Base-by-base conservation (phyloP, 2,888 invertebrate genomes). In the Drepana falcataria region DNA sequence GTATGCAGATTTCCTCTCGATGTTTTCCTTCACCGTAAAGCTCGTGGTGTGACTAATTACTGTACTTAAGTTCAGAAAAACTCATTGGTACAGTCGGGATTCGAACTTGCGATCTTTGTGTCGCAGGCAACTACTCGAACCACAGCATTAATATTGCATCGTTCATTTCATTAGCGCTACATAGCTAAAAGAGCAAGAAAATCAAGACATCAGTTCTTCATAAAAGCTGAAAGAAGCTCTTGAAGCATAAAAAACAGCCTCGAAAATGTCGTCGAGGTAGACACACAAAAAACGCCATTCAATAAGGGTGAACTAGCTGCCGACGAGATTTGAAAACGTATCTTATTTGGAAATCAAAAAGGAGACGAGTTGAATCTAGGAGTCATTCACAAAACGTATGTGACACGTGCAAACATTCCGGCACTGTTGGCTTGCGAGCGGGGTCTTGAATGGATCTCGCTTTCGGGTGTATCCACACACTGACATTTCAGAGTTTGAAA, bases 291-390 rank as follows among this genome's bases (percentile, higher is more conserved):
- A 70, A 65, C 63, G 61, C 70, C 72, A 74, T 73, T 74, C 68
- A 74, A 74, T 74, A 73, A 68, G 53, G 54, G 65, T 61, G 69
- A 65, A 63, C 65, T 64, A 59, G 61, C 69, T 63, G 64, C 60
- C 69, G 73, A 73, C 60, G 73, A 73, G 76, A 79, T 81, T 73
- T 78, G 78, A 81, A 79, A 77, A 71, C 71, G 81, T 83, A 83
- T 85, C 84, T 83, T 81, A 77, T 83, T 85, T 83, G 76, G 65
- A 69, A 79, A 84, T 84, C 83, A 83, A 79, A 83, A 80, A 74
- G 76, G 68, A 69, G 68, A 66, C 64, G 66, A 65, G 56, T 55
- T 58, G 61, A 53, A 61, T 56, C 58, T 66, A 66, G 68, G 64
- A 57, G 63, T 69, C 74, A 71, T 81, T 83, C 77, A 79, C 74